A percentile compares a stretch with the other conserved stretches of the same genome.
Conservation (phyloP, 2,888 invertebrate genomes). For the Lissonota sp. region DNA sequence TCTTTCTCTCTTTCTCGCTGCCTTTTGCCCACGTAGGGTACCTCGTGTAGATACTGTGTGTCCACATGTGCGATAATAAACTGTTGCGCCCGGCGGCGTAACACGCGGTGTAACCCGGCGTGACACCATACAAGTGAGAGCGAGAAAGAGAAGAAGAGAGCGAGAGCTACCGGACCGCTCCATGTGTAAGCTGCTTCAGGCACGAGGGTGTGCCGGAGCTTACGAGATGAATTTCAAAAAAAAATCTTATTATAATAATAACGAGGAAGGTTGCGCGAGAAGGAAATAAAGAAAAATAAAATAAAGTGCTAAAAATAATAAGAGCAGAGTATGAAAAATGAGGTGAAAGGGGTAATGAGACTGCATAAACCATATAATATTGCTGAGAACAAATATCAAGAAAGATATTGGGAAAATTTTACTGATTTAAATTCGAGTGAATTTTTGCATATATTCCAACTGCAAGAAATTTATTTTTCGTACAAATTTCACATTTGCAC, state of each 20-base stretch:
- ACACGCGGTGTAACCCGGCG: conserved; percentile 68
- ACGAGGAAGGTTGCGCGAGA: conserved; percentile 32
- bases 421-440: no score
- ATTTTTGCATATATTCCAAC: no score
- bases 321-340: not conserved
- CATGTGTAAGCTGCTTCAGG: conserved; percentile 46
- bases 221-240: conserved; percentile 54
- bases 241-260: conserved; percentile 43
- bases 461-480: no score
- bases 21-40: conserved; percentile 11
- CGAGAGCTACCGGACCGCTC: conserved; percentile 52
- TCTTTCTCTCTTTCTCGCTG: conserved; percentile 12
- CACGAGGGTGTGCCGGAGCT: conserved; percentile 62
- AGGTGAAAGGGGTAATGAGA: conserved; percentile 3
- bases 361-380: no score
- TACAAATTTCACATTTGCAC: no score
- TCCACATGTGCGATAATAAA: conserved; percentile 71
- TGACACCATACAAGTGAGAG: conserved; percentile 59
- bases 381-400: no score
- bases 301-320: conserved; percentile 4
- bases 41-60: conserved; percentile 37
- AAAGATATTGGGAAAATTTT: no score
- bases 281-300: conserved; percentile 12
- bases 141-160: not conserved
- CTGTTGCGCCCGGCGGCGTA: conserved; percentile 70